phyloP scores from a whole-genome alignment of 2,113 vertebrate species.

The Eudyptes chrysolophus region DNA sequence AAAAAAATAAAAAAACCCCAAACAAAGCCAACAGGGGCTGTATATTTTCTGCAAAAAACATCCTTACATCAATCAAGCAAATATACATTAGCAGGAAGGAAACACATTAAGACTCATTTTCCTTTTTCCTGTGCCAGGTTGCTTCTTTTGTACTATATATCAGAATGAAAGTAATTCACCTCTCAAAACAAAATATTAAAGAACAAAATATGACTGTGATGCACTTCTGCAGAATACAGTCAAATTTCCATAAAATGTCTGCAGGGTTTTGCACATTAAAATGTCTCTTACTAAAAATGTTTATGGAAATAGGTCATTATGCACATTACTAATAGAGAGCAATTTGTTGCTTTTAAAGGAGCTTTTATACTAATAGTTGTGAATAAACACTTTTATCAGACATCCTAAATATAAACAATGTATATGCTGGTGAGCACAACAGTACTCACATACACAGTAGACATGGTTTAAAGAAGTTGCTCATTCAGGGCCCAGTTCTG shows the following conservation, averaged over 20 bases:
- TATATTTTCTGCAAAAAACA: constrained; percentile 8
- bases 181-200: constrained; percentile 69
- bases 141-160: constrained; percentile 49
- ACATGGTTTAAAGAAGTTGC: not conserved
- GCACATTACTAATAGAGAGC: constrained; percentile 64
- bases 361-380: constrained; percentile 68
- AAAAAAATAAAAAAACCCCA: not conserved
- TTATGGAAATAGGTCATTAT: constrained; percentile 78
- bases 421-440: not conserved
- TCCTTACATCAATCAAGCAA: constrained; percentile 18
- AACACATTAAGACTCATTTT: constrained; percentile 49
- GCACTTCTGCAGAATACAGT: constrained; percentile 41
- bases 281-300: constrained; percentile 69
- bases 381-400: constrained; percentile 68
- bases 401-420: constrained; percentile 62
- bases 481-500: not conserved
- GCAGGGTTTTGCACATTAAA: constrained; percentile 72
- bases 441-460: not conserved
- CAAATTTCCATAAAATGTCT: constrained; percentile 76
- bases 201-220: constrained; percentile 56
- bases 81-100: constrained; percentile 41
- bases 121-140: constrained; percentile 22
- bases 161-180: constrained; percentile 60
- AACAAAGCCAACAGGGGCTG: not conserved
- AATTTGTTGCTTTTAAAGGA: constrained; percentile 75